Percentiles rank a stretch among this genome's conserved stretches.
Evolutionary conservation across 2,888 invertebrate species (phyloP).

Genomic region (Scotopteryx bipunctaria): DNA sequence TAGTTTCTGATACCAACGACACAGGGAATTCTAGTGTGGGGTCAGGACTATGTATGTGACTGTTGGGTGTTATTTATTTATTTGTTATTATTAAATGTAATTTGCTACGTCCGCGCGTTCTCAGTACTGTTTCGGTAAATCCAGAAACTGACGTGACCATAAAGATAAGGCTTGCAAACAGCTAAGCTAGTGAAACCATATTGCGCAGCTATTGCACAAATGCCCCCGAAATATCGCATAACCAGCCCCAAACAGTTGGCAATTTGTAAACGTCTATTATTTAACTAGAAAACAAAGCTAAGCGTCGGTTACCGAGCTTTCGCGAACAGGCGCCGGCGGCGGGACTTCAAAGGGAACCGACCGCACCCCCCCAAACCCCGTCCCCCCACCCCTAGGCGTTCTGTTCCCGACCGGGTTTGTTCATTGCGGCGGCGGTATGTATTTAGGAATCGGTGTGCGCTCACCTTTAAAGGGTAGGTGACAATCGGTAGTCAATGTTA

Average conservation of each 20-base stretch:
- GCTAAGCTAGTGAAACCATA: neutral
- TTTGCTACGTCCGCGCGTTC: no score
- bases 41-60: no score
- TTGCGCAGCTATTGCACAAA: constrained; percentile 3
- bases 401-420: constrained; percentile 61
- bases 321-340: constrained; percentile 75
- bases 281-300: constrained; percentile 79
- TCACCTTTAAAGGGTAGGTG: constrained; percentile 59
- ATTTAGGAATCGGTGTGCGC: constrained; percentile 66
- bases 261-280: constrained; percentile 69
- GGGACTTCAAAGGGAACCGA: constrained; percentile 76
- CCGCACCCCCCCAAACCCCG: constrained; percentile 54
- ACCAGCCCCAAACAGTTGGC: constrained; percentile 59
- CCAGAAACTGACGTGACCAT: no score
- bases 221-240: constrained; percentile 23
- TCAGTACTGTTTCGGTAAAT: no score
- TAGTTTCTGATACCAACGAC: no score
- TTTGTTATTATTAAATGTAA: no score
- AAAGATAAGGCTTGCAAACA: no score
- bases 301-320: constrained; percentile 77
- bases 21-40: no score
- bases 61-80: no score
- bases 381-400: constrained; percentile 48
- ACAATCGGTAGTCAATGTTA: constrained; percentile 38
- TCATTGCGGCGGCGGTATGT: constrained; percentile 64